Evolutionary conservation across 1,140 invertebrate species (phyloP).

Genomic region (Aphelenchoides avenae): DNA sequence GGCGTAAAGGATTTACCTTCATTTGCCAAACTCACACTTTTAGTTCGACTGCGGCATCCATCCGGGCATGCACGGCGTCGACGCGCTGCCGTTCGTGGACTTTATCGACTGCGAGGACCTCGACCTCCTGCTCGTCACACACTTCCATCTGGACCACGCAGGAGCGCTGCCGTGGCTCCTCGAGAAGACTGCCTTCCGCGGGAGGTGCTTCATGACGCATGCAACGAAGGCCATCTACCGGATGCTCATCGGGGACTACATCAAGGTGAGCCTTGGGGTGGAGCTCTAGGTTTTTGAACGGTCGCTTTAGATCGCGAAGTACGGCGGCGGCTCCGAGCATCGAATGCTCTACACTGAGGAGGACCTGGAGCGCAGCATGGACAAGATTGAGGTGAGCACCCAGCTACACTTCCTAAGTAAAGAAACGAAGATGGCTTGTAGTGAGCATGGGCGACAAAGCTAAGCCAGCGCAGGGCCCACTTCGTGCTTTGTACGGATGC

Average conservation of each 20-base stretch:
- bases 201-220: slow-evolving; percentile 98
- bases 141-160: slow-evolving; percentile 95
- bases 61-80: slow-evolving; percentile 91
- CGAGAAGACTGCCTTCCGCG: slow-evolving; percentile 84
- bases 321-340: slow-evolving; percentile 68
- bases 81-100: slow-evolving; percentile 94
- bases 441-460: too few relatives aligned
- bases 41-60: slow-evolving; percentile 97
- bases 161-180: slow-evolving; percentile 97
- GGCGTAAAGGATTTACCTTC: slow-evolving; percentile 8
- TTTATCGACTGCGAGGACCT: slow-evolving; percentile 94
- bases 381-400: slow-evolving; percentile 96
- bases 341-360: slow-evolving; percentile 86
- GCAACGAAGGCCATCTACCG: slow-evolving; percentile 99
- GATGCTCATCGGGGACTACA: slow-evolving; percentile 96
- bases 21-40: too few relatives aligned
- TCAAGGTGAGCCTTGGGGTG: slow-evolving; percentile 76
- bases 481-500: too few relatives aligned
- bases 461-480: too few relatives aligned
- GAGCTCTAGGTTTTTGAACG: too few relatives aligned
- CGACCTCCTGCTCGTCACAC: slow-evolving; percentile 74
- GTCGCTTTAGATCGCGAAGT: slow-evolving; percentile 33
- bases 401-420: too few relatives aligned
- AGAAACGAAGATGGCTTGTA: too few relatives aligned
- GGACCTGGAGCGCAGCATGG: slow-evolving; percentile 93